Evolutionary conservation across 2,797 vertebrate genomes (phyloP).

Genomic region (Natrix natrix): DNA sequence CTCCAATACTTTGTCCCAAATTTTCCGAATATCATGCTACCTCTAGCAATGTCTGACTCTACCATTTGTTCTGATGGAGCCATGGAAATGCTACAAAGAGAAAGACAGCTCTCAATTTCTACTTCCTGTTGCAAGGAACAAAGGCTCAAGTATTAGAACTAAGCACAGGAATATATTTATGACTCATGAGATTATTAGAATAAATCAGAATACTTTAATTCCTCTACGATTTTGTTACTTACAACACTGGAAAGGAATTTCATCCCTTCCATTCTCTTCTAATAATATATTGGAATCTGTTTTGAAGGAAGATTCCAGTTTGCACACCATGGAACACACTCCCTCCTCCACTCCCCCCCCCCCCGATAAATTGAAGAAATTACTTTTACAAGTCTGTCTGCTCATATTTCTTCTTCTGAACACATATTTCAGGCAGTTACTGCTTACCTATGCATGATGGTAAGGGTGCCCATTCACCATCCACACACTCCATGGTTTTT

Average conservation of each 20-base stretch:
- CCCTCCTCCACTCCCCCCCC: background rate
- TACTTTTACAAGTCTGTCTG: background rate
- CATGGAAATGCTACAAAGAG: background rate
- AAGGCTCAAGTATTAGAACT: background rate
- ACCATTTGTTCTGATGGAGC: background rate
- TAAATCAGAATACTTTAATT: background rate
- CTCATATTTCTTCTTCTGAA: background rate
- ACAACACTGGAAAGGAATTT: background rate
- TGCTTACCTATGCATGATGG: background rate
- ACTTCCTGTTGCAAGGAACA: background rate
- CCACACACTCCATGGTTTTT: background rate
- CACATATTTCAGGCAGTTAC: background rate
- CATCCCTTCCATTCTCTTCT: background rate
- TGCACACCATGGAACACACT: background rate
- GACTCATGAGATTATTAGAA: background rate
- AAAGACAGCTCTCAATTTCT: background rate
- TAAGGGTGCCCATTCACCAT: background rate
- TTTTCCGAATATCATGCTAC: background rate
- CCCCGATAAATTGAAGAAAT: background rate
- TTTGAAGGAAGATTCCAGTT: background rate
- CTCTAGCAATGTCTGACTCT: background rate
- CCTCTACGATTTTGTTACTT: background rate
- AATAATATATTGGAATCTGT: background rate
- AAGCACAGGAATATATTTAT: background rate
- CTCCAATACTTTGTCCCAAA: background rate